Evolutionary conservation across 1,140 invertebrate genomes (phyloP), one percentile per base, ranked within the genome.

Genomic region (Octopus sinensis): DNA sequence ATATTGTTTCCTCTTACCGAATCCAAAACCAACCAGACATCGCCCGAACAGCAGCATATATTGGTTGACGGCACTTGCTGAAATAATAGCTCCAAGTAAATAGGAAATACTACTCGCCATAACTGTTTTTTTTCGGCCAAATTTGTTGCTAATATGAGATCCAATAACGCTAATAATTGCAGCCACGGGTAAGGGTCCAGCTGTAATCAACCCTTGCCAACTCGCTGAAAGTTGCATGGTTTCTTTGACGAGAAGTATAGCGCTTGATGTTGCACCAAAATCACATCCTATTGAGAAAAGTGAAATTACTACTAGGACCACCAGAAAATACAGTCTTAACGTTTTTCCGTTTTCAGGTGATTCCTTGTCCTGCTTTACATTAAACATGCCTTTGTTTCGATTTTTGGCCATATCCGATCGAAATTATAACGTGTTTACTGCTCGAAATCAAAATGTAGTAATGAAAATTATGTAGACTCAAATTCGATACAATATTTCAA

Each of bases 281-380:
- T 94, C 93, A 88, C 94, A 94, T n/a, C 93, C 93, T 86, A 94
- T 94, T 5, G 94, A 88, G 80, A 94, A 93, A 6, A 93, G 93
- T 9, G 2, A 43, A 0, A 43, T 43, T 43, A 43, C 30, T 43
- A 2, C 30, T 43, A 43, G 0, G 30, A 43, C 30, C 30, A 2
- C 2, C 30, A 43, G 30, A 43, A 43, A 43, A 43, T 43, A 43
- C 0, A 43, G 30, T 2, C 30, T 43, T 43, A 43, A 43, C 30
- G 30, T 43, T 43, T 43, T 2, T 2, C 30, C 30, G 0, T 43
- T 2, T 2, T 43, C 30, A 43, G 0, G 30, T 2, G 30, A 1
- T 43, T 43, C 30, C 30, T 43, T 43, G 2, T 43, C 2, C 30
- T 43, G 30, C 30, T 43, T 43, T 43, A 43, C 30, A 43, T 43